Evolutionary conservation across 1,140 invertebrate species (phyloP), one percentile per base, ranked within the genome.

Genomic region (Neuroterus valhalla): DNA sequence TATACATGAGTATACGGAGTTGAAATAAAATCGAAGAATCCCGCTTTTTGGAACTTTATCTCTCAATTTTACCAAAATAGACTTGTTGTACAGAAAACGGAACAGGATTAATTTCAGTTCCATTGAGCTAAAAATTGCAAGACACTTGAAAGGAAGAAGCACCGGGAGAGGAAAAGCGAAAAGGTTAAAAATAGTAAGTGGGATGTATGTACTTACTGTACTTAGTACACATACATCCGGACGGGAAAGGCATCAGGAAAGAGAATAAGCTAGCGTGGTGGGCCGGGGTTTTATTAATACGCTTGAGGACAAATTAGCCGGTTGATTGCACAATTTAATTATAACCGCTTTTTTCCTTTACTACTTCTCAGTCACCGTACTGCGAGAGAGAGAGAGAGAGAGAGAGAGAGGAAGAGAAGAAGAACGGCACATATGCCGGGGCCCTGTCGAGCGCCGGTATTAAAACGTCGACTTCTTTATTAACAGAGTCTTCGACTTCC

Each of bases 261-360:
- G 46, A 72, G 45, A 72, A 11, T 55, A 74, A 62, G 69, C 48
- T 15, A 46, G 43, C 44, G 76, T 68, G 76, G 84, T 85, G 83
- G 85, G 86, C 81, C 75, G 85, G 76, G 76, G 81, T 83, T 86
- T 88, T 88, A 88, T 89, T 89, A 88, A 88, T 88, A 88, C 85
- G 86, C 86, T 89, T 86, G 86, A 87, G 86, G 87, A 89, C 87
- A 89, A 89, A 89, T 88, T 89, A 88, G 86, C 80, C 83, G 81
- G 79, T 85, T 86, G 86, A 89, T 88, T 88, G 86, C 86, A 86
- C 87, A 85, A 88, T 87, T 88, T 88, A 89, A 89, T 89, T 89
- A 88, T 85, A 87, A 86, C 82, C 77, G 79, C 72, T 77, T 79
- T 75, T 77, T 72, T 77, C 81, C 76, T 78, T 84, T 77, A 81